Base-by-base conservation (phyloP, 1,140 invertebrate species). In the Pissodes strobi region DNA sequence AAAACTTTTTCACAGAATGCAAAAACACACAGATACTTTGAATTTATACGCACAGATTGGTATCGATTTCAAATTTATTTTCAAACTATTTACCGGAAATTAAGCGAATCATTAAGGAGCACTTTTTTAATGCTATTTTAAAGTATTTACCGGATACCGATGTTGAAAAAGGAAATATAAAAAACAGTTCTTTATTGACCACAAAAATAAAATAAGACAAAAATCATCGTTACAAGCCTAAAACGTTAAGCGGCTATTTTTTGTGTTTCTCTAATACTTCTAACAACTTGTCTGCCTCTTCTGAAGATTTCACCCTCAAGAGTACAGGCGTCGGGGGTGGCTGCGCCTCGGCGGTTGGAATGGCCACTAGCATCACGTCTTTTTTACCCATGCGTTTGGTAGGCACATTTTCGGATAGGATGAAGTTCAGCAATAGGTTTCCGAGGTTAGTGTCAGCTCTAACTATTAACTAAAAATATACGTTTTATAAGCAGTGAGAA, bases 371-470 rank as follows among this genome's bases (percentile, higher is more conserved):
- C 84, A 93, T 90, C 1, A 97, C 89, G 78, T 94, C 93, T 73
- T 95, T 96, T 74, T 93, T 93, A n/a, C 91, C 93, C 79, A 90
- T 86, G n/a, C 90, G 84, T 71, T 91, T 86, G 12, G 85, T 84
- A 1, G 92, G 92, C 51, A 92, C 85, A 27, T 80, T 82, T 48
- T 84, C 79, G 25, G 81, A 84, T 25, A 92, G 74, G 53, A 93
- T 82, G 52, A 95, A 88, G 79, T 97, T 97, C 1, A 95, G 76
- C 55, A 97, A 80, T 52, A 97, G 85, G 80, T 92, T 96, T 23
- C 94, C 94, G 71, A 97, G 79, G 70, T 86, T 89, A 43, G 92
- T 97, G 70, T 94, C 90, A 6, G 93, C 94, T 45, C 95, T 82
- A 21, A 97, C 87, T 51, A 97, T 82, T 19, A 96, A 76, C 63